Evolutionary conservation across 2,113 vertebrate genomes (phyloP).

Genomic region (Dryoscopus gambensis): DNA sequence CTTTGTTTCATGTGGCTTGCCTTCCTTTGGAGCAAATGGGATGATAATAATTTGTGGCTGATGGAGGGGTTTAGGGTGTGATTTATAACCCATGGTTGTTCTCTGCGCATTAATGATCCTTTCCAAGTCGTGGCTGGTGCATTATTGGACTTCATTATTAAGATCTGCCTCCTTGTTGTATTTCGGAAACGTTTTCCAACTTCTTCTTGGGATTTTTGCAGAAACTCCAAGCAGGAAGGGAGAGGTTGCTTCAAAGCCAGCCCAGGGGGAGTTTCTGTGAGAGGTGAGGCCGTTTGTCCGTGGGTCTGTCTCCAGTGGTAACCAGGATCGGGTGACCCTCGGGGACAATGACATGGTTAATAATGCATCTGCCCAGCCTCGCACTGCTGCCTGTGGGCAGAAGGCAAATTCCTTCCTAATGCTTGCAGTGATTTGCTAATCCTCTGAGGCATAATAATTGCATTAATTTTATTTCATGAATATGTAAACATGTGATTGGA

Average conservation of each 20-base stretch:
- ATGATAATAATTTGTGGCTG: background rate
- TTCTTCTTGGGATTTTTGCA: background rate
- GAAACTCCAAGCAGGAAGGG: background rate
- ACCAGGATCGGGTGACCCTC: conserved; percentile 14
- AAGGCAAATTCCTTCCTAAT: conserved; percentile 5
- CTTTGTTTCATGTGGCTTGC: background rate
- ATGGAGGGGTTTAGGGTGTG: background rate
- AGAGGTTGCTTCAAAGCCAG: background rate
- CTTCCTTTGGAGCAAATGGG: background rate
- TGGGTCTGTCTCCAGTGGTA: conserved; percentile 26
- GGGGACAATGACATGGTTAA: conserved; percentile 33
- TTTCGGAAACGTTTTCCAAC: background rate
- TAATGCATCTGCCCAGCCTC: conserved; percentile 19
- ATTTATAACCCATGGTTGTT: background rate
- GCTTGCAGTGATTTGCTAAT: conserved; percentile 42
- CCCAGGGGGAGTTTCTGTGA: background rate
- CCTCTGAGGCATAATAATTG: conserved; percentile 10
- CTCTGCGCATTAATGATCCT: background rate
- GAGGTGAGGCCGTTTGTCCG: background rate
- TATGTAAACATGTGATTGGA: background rate
- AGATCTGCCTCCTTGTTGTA: background rate
- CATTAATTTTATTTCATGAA: conserved; percentile 45
- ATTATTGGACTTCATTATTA: background rate
- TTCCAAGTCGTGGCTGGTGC: background rate
- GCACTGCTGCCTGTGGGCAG: background rate